phyloP scores from a whole-genome alignment of 2,113 vertebrate genomes.

The Myotis brandtii region DNA sequence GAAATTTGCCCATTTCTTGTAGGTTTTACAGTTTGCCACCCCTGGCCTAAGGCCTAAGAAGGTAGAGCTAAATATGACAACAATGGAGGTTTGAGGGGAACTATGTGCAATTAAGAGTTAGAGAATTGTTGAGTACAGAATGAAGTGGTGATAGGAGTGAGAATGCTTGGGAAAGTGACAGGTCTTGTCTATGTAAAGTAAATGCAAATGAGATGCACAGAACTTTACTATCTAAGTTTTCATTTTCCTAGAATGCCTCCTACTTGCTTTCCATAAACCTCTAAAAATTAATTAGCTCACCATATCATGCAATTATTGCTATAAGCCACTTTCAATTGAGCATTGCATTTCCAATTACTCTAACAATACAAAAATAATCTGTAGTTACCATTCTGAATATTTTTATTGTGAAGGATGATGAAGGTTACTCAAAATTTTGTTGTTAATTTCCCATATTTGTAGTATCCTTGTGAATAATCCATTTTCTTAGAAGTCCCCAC shows the following conservation, averaged over 20 bases:
- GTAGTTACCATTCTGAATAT: constrained; percentile 26
- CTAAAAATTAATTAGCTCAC: constrained; percentile 43
- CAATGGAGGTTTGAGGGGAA: neutral
- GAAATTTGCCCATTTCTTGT: neutral
- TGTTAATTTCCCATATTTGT: neutral
- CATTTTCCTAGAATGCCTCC: constrained; percentile 38
- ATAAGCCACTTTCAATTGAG: constrained; percentile 3
- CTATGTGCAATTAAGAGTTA: neutral
- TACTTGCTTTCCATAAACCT: constrained; percentile 6
- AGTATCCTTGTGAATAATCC: neutral
- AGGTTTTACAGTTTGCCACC: neutral
- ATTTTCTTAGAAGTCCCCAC: neutral
- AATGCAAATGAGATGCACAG: neutral
- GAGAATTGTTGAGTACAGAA: neutral
- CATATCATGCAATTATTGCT: constrained; percentile 10
- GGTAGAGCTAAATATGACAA: neutral
- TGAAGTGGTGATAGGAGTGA: neutral
- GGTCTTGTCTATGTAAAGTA: neutral
- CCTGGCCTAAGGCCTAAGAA: neutral
- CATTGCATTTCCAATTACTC: neutral
- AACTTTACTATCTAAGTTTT: constrained; percentile 26
- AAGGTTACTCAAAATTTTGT: constrained; percentile 17
- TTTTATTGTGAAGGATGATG: constrained; percentile 36
- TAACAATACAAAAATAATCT: constrained; percentile 47
- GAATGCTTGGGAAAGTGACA: neutral